Evolutionary conservation across 1,140 invertebrate species (phyloP), one percentile per base, ranked within the genome.

Genomic region (Lucilia sericata): DNA sequence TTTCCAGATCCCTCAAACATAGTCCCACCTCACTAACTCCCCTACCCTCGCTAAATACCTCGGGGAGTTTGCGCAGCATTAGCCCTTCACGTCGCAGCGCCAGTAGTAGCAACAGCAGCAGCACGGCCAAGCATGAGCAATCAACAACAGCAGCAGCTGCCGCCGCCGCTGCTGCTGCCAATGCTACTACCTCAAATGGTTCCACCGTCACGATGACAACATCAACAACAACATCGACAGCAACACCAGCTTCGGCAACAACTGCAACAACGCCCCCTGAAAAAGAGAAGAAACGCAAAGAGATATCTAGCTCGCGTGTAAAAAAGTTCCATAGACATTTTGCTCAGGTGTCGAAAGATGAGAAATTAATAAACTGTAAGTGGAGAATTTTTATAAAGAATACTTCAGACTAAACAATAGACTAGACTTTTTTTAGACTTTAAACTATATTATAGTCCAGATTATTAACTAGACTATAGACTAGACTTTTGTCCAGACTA

Each of bases 301-400:
- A 93, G 84, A 93, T 93, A 10, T 94, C 93, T 87, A 95, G 95
- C 88, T 93, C 93, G 17, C 91, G 94, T 30, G 94, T 95, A 89
- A 95, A 95, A 91, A 95, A 95, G 90, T 95, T 95, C 90, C 94
- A 94, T 88, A 91, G 95, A 19, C 94, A 95, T 89, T 96, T 95
- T 91, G 93, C 94, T 81, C 93, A 95, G 88, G 95, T 96, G 78
- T 92, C 94, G 75, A 92, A 93, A 9, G 95, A 96, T 86, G 96
- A 96, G 88, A 93, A 93, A 86, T 94, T 97, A 74, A 93, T 97
- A 84, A 96, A 97, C 91, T 96, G 95, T 95, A 91, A 94, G 94
- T 85, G 5, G 42, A 5, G 7, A 42, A 42, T 8, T 30, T 2
- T 30, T 30, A 30, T 2, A 30, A 30, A 30, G 25, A 30, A 30